phyloP scores from a whole-genome alignment of 2,113 vertebrate species.

The Myiagra hebetior region DNA sequence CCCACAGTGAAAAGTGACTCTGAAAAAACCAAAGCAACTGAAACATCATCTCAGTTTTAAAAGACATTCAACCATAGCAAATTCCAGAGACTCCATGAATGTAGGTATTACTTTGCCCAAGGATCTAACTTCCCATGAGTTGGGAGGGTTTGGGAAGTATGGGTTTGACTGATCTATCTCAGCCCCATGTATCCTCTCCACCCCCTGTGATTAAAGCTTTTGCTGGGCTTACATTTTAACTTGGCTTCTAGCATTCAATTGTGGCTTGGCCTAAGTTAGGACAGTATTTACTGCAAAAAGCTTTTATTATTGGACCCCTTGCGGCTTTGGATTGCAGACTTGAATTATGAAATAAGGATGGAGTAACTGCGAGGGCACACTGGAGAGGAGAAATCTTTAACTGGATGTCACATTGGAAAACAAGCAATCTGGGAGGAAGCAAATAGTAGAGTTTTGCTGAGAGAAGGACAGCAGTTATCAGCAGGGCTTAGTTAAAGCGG shows the following conservation, averaged over 20 bases:
- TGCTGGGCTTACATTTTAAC: slow-evolving; percentile 44
- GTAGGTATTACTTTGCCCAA: neutral
- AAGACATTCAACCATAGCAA: slow-evolving; percentile 14
- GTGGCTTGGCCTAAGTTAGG: slow-evolving; percentile 38
- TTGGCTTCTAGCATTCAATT: slow-evolving; percentile 23
- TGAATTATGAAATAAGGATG: slow-evolving; percentile 32
- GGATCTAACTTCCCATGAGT: neutral
- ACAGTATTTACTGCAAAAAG: slow-evolving; percentile 48
- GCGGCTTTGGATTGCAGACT: neutral
- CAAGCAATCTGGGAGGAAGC: neutral
- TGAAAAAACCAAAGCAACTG: neutral
- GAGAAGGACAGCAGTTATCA: neutral
- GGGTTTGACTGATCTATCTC: neutral
- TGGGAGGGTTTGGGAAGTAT: neutral
- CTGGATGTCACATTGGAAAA: neutral
- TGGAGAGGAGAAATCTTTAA: neutral
- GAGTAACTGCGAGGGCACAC: neutral
- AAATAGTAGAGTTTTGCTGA: neutral
- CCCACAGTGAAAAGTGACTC: neutral
- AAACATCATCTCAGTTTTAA: slow-evolving; percentile 40
- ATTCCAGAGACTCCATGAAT: slow-evolving; percentile 18
- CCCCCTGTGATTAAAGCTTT: slow-evolving; percentile 14
- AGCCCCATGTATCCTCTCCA: neutral
- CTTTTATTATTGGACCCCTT: slow-evolving; percentile 36
- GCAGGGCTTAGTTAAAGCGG: neutral